Conservation (phyloP, 2,888 invertebrate species). For the Oscheius sp. region DNA sequence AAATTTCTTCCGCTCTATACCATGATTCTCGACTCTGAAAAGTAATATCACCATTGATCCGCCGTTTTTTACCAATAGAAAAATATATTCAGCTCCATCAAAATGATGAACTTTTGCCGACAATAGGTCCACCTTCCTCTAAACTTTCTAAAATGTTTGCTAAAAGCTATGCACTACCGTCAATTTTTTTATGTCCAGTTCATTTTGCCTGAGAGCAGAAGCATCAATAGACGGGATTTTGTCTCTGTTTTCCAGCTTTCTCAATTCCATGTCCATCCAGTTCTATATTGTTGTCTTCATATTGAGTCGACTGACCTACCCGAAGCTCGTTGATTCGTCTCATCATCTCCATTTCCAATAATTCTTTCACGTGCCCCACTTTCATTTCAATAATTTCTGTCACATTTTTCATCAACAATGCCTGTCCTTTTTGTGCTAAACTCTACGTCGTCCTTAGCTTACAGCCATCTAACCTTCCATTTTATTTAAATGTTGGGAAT, state of each 20-base stretch:
- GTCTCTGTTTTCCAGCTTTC: background rate
- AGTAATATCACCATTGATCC: background rate
- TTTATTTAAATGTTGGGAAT: background rate
- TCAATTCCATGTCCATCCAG: conserved; percentile 26
- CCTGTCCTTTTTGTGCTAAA: background rate
- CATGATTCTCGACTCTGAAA: conserved; percentile 46
- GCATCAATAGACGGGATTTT: background rate
- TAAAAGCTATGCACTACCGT: background rate
- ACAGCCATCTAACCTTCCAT: background rate
- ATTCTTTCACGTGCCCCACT: background rate
- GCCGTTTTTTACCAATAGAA: conserved; percentile 22
- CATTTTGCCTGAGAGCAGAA: conserved; percentile 13
- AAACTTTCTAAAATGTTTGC: conserved; percentile 2
- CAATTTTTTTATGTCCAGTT: conserved; percentile 19
- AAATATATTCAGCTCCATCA: conserved; percentile 24
- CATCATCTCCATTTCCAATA: conserved; percentile 21
- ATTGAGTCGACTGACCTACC: background rate
- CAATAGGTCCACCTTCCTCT: conserved; percentile 34
- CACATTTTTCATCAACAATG: conserved; percentile 21
- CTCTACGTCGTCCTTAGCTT: background rate
- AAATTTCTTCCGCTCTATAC: conserved; percentile 57
- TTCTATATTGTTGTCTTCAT: too few relatives aligned
- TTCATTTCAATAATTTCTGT: background rate
- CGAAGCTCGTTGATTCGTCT: conserved; percentile 12
- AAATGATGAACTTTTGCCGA: conserved; percentile 23